Evolutionary conservation across 2,888 invertebrate species (phyloP), one percentile per base, ranked within the genome.

Genomic region (Parnassius smintheus): DNA sequence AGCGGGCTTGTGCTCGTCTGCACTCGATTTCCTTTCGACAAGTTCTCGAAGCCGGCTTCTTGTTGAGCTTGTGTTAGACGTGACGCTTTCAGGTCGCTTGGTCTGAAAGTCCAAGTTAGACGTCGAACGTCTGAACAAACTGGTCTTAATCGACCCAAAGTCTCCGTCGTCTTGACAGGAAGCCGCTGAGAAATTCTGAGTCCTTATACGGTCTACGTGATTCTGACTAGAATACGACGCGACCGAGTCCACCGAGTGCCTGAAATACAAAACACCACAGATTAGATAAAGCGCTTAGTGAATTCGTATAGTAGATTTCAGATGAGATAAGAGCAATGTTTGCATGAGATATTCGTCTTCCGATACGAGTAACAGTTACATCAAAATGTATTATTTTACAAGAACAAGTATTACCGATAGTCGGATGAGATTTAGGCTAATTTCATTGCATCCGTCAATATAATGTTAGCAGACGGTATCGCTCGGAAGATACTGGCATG

Each of bases 141-240:
- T 90, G 76, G 90, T 91, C 82, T 90, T 91, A 71, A 91, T 90
- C 76, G 91, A 91, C 71, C 88, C 88, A 78, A 89, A 89, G 81
- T 91, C 91, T 75, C 84, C 77, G 79, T 91, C 91, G 86, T 91
- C 90, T 79, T 90, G 87, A 88, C 89, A 91, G 88, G 91, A 92
- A 88, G 89, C 88, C 87, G 90, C 83, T 87, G 89, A 90, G 88
- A 89, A 89, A 75, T 90, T 89, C 82, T 91, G 91, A 81, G 91
- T 89, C 82, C 92, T 88, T 83, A 91, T 92, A 80, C 91, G 91
- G 91, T 92, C 92, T 82, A 92, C 92, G 92, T 92, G 92, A 89
- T 91, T 91, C 90, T 92, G 92, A 80, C 92, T 92, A 90, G 92
- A 92, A 89, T 91, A 91, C 90, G 92, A 92, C 88, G 92, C 90